A percentile compares a stretch with the other conserved stretches of the same genome.
These are phyloP conservation scores for Corvus cornix DNA, from an alignment of 2,113 vertebrate genomes.

Conservation along the genomic window DNA sequence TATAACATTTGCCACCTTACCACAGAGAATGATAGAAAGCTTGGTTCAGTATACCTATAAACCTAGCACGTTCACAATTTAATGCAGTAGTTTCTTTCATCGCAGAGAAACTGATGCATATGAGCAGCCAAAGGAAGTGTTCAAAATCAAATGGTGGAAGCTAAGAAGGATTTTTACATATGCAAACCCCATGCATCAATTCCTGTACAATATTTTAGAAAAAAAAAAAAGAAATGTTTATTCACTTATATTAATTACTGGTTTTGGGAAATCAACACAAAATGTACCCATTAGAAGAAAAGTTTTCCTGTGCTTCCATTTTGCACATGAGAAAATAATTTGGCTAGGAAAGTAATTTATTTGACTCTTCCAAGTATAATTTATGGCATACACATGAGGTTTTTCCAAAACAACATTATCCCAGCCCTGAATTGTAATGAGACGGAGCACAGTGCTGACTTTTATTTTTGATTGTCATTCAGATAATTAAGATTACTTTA, in stretches of 20 bases:
- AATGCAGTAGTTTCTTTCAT: neutral
- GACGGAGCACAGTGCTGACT: neutral
- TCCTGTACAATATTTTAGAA: neutral
- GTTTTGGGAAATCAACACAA: neutral
- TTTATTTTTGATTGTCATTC: constrained; percentile 51
- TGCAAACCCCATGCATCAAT: neutral
- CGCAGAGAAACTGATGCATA: neutral
- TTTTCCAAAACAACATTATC: constrained; percentile 32
- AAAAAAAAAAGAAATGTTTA: neutral
- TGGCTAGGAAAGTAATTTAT: constrained; percentile 48
- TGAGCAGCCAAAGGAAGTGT: neutral
- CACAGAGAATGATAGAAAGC: neutral
- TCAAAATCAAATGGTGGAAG: neutral
- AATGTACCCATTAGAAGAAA: neutral
- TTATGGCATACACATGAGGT: constrained; percentile 35
- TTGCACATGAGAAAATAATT: constrained; percentile 28
- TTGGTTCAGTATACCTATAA: neutral
- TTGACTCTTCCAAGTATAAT: constrained; percentile 38
- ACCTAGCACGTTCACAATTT: neutral
- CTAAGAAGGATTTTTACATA: neutral
- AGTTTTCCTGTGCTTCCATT: neutral
- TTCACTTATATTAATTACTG: constrained; percentile 31
- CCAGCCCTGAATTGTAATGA: constrained; percentile 52
- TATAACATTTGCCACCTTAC: neutral
- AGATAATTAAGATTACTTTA: constrained; percentile 54